Evolutionary conservation across 2,797 vertebrate species (phyloP).

Genomic region (Enteromius mattozi): DNA sequence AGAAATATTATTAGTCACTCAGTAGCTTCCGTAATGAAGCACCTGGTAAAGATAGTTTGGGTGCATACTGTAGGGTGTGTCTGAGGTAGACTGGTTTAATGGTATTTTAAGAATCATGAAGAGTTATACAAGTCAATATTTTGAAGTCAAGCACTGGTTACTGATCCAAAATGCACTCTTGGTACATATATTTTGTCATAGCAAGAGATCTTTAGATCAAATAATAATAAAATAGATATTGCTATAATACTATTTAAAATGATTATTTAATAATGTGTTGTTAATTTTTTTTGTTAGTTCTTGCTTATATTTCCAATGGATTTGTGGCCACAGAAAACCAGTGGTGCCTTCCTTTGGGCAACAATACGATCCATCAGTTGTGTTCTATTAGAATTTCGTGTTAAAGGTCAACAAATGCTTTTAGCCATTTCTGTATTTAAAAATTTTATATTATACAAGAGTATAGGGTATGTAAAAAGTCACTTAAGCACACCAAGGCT

Average conservation of each 20-base stretch:
- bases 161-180: constrained; percentile 7
- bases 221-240: neutral
- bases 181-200: constrained; percentile 16
- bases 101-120: neutral
- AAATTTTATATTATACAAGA: neutral
- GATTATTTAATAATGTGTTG: neutral
- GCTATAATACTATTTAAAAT: neutral
- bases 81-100: neutral
- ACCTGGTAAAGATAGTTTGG: constrained; percentile 13
- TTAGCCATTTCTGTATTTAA: constrained; percentile 59
- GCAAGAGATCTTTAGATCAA: neutral
- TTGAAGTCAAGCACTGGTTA: neutral
- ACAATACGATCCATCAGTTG: constrained; percentile 21
- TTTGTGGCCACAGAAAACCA: constrained; percentile 15
- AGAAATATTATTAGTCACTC: neutral
- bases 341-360: constrained; percentile 19
- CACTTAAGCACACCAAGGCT: too few relatives aligned
- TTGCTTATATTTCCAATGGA: neutral
- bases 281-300: constrained; percentile 23
- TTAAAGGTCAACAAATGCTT: constrained; percentile 38
- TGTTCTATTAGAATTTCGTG: constrained; percentile 32
- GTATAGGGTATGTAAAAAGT: neutral
- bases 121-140: neutral
- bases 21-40: constrained; percentile 1
- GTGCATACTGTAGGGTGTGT: neutral